Evolutionary conservation across 2,888 invertebrate species (phyloP), one percentile per base, ranked within the genome.

Genomic region (Ecdyonurus torrentis): DNA sequence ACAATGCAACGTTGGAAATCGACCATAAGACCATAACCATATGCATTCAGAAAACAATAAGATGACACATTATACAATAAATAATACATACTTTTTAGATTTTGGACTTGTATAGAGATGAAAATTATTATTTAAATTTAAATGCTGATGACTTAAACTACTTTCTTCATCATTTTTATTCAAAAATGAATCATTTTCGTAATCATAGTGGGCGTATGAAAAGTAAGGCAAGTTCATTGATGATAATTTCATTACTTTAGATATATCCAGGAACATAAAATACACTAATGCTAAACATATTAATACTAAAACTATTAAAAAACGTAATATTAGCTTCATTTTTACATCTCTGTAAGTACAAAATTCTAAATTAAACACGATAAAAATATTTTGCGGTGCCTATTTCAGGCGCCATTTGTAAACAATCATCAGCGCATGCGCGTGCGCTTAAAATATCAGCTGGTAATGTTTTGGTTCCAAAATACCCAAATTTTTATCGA

Each of bases 101-200:
- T 62, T 62, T 5, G 62, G 62, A 53, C 62, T 62, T 20, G 62
- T 62, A 58, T 62, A 62, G 50, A 62, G 23, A 37, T 62, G 62
- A n/a, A 62, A 25, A 62, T 62, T 62, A 58, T 62, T 62, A 37
- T 58, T 58, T 37, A 62, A 58, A 23, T 62, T 62, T 20, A 62
- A 23, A 22, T 62, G 62, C 18, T 62, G 58, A 37, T 62, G 62
- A 1, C 62, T n/a, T n/a, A n/a, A n/a, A n/a, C n/a, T 22, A 23
- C 18, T 23, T 62, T 55, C 61, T 20, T 62, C 58, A 15, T 37
- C 37, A 10, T 37, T 15, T 37, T 10, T 10, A 37, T 37, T 37
- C 37, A 15, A 10, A 37, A 15, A 10, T 37, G 5, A 5, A 37
- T 15, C 15, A 5, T 37, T 5, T 10, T 37, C 15, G 5, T 37